Conservation (phyloP, 2,113 vertebrate genomes). For the Malurus alboscapulatus region DNA sequence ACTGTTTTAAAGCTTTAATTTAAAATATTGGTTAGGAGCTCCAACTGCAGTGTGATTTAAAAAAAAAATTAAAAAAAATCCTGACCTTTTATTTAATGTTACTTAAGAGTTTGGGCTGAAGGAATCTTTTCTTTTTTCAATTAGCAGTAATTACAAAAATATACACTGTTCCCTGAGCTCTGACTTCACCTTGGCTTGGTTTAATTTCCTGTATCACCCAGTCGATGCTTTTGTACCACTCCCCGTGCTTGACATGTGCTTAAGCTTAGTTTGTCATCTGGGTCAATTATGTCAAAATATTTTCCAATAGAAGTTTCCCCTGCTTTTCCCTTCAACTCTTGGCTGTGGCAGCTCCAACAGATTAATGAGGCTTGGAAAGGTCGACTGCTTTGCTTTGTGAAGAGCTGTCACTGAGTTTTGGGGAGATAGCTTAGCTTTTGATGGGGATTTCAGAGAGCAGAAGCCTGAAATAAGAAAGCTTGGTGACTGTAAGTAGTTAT, state of each 20-base stretch:
- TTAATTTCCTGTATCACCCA: conserved; percentile 37
- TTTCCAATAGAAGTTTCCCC: conserved; percentile 69
- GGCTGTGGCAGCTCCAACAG: conserved; percentile 60
- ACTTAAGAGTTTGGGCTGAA: neutral
- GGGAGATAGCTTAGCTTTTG: conserved; percentile 34
- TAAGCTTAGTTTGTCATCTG: conserved; percentile 79
- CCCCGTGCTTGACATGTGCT: conserved; percentile 68
- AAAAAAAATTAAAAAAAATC: neutral
- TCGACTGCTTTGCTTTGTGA: conserved; percentile 63
- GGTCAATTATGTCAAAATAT: conserved; percentile 78
- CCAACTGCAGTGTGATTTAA: neutral
- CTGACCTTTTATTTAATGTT: neutral
- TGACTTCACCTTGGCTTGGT: conserved; percentile 51
- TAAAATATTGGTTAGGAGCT: neutral
- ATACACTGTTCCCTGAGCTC: conserved; percentile 14
- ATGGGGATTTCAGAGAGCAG: conserved; percentile 27
- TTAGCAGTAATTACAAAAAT: conserved; percentile 59
- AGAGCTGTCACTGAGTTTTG: conserved; percentile 55
- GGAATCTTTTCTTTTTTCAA: neutral
- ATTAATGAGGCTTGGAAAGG: conserved; percentile 74
- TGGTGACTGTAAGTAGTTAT: neutral
- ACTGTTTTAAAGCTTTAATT: neutral
- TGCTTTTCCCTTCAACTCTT: conserved; percentile 53
- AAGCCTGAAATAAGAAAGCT: neutral
- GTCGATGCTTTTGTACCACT: conserved; percentile 40